phyloP scores from a whole-genome alignment of 2,113 vertebrate genomes.

The Sylvilagus bachmani region DNA sequence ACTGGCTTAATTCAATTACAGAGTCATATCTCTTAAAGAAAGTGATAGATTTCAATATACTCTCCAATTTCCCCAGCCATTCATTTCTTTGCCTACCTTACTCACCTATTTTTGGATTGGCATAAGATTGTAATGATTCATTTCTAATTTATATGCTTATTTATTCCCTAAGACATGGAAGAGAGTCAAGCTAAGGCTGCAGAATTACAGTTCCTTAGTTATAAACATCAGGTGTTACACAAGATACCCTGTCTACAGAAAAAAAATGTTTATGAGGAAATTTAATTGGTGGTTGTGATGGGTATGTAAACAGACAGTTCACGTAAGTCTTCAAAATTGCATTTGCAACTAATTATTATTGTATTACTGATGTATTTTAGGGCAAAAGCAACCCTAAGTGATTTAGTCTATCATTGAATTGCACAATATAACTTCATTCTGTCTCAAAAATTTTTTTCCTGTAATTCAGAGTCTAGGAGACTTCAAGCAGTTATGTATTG shows the following conservation, averaged over 20 bases:
- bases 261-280: slow-evolving; percentile 13
- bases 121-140: slow-evolving; percentile 54
- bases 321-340: slow-evolving; percentile 62
- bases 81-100: slow-evolving; percentile 56
- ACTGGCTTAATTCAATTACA: slow-evolving; percentile 3
- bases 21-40: slow-evolving; percentile 53
- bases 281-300: slow-evolving; percentile 59
- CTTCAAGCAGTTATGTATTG: slow-evolving; percentile 67
- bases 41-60: slow-evolving; percentile 35
- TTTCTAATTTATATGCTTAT: slow-evolving; percentile 70
- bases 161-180: slow-evolving; percentile 59
- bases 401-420: slow-evolving; percentile 68
- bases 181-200: slow-evolving; percentile 46
- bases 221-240: slow-evolving; percentile 59
- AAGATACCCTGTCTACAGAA: slow-evolving; percentile 6
- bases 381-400: slow-evolving; percentile 12
- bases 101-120: slow-evolving; percentile 72
- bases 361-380: slow-evolving; percentile 65
- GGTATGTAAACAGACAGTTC: slow-evolving; percentile 50
- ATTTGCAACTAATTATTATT: slow-evolving; percentile 61
- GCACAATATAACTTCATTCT: slow-evolving; percentile 54
- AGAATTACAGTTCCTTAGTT: slow-evolving; percentile 65
- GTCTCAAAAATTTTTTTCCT: slow-evolving; percentile 58
- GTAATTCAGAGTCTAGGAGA: slow-evolving; percentile 42
- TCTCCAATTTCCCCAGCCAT: slow-evolving; percentile 44